Percentiles rank a stretch among this genome's conserved stretches.
Conservation (phyloP, 2,888 invertebrate genomes). For the Gari tellinella region DNA sequence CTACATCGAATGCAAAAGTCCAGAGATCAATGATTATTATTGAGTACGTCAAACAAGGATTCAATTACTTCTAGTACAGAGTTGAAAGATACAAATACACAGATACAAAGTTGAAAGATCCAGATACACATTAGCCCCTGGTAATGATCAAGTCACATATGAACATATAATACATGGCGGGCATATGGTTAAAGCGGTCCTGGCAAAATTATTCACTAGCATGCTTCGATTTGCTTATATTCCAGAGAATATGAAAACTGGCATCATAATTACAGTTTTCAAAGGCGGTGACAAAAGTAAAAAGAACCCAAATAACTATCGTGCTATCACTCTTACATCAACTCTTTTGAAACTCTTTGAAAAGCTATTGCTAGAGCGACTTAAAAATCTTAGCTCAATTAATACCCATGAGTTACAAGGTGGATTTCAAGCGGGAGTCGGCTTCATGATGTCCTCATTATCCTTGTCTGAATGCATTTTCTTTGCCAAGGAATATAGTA, state of each 20-base stretch:
- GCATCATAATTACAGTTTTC: background rate
- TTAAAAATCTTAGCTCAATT: background rate
- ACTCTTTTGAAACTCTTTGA: conserved; percentile 3
- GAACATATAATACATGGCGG: conserved; percentile 9
- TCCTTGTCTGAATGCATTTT: conserved; percentile 1
- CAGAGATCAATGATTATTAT: too few species aligned
- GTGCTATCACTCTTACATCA: conserved; percentile 6
- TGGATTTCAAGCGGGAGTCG: conserved; percentile 15
- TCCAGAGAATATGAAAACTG: background rate
- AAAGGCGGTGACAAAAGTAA: conserved; percentile 1
- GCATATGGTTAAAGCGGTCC: background rate
- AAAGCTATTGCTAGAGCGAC: background rate
- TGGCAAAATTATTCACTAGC: background rate
- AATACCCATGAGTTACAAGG: conserved; percentile 5
- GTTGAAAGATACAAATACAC: too few species aligned
- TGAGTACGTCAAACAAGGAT: too few species aligned
- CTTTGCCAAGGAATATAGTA: conserved; percentile 11
- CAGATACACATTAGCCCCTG: too few species aligned
- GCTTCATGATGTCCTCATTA: conserved; percentile 12
- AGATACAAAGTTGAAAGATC: too few species aligned
- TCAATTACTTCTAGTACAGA: too few species aligned
- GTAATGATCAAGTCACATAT: background rate
- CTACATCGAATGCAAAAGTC: too few species aligned
- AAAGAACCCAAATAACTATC: conserved; percentile 3
- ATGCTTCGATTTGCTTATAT: conserved; percentile 1